A percentile compares a stretch with the other conserved stretches of the same genome.
Conservation (phyloP, 2,113 vertebrate species). For the Albula goreensis region DNA sequence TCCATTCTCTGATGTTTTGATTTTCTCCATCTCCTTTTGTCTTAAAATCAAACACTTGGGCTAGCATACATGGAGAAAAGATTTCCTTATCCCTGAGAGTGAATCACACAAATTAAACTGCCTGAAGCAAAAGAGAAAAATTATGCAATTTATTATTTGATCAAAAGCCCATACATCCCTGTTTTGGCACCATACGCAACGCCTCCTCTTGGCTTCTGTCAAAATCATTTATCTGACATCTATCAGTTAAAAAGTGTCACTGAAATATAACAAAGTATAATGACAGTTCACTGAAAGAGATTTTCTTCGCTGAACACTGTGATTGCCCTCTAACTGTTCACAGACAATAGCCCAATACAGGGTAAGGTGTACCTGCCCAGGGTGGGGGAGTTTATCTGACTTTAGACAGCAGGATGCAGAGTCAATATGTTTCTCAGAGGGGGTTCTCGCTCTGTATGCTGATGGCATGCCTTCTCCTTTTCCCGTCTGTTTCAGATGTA, state of each 20-base stretch:
- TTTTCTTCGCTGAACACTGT: neutral
- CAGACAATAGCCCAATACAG: neutral
- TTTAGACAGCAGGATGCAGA: conserved; percentile 14
- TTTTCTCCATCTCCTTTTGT: neutral
- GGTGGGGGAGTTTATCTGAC: neutral
- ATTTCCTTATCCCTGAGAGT: neutral
- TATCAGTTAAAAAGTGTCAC: neutral
- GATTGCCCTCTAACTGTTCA: neutral
- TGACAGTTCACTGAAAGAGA: neutral
- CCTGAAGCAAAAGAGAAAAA: neutral
- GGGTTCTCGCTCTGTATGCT: conserved; percentile 6
- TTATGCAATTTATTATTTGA: neutral
- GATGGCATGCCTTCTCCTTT: neutral
- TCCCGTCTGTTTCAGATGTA: conserved; percentile 1
- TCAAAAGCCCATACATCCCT: neutral
- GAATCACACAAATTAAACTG: neutral
- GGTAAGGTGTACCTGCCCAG: neutral
- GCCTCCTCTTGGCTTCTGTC: neutral
- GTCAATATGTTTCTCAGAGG: conserved; percentile 14
- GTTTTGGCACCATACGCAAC: neutral
- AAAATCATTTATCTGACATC: conserved; percentile 7
- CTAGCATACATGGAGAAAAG: neutral
- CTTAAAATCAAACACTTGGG: neutral
- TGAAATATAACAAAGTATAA: neutral
- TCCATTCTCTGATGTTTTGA: neutral